These are phyloP conservation scores for Eupeodes corollae DNA, from an alignment of 1,140 invertebrate genomes.

Conservation along the genomic window DNA sequence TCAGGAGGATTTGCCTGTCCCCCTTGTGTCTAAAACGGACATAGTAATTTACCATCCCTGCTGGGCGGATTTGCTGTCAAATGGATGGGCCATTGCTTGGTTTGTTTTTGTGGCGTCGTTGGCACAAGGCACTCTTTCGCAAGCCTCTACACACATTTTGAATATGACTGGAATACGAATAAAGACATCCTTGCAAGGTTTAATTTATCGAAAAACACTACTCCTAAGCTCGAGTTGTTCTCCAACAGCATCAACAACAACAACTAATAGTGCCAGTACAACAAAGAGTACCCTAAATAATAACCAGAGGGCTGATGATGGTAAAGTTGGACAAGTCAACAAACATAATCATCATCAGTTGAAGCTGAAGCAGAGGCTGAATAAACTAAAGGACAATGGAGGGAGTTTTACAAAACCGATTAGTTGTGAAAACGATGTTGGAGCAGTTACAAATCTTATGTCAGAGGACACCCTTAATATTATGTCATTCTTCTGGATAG, in stretches of 20 bases:
- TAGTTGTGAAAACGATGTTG: constrained; percentile 45
- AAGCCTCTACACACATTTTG: constrained; percentile 70
- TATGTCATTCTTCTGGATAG: constrained; percentile 73
- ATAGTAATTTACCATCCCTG: constrained; percentile 39
- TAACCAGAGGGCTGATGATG: constrained; percentile 31
- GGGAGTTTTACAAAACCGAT: constrained; percentile 30
- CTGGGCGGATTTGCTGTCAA: constrained; percentile 51
- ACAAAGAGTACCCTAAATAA: not conserved
- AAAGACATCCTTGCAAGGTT: constrained; percentile 65
- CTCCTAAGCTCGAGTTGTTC: constrained; percentile 24
- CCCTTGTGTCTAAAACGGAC: not conserved
- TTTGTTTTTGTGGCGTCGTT: constrained; percentile 60
- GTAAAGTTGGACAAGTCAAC: constrained; percentile 1
- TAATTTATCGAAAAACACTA: constrained; percentile 38
- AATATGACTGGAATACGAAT: constrained; percentile 70
- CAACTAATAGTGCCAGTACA: not conserved
- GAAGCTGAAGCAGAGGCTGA: not conserved
- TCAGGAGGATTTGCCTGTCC: constrained; percentile 1
- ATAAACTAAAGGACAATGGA: not conserved
- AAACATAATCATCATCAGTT: not conserved
- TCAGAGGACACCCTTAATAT: constrained; percentile 71
- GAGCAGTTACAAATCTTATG: constrained; percentile 68
- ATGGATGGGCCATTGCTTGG: constrained; percentile 67
- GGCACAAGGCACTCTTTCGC: constrained; percentile 68
- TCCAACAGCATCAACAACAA: constrained; percentile 12